Conservation (phyloP, 1,140 invertebrate genomes). For the Homalodisca vitripennis region DNA sequence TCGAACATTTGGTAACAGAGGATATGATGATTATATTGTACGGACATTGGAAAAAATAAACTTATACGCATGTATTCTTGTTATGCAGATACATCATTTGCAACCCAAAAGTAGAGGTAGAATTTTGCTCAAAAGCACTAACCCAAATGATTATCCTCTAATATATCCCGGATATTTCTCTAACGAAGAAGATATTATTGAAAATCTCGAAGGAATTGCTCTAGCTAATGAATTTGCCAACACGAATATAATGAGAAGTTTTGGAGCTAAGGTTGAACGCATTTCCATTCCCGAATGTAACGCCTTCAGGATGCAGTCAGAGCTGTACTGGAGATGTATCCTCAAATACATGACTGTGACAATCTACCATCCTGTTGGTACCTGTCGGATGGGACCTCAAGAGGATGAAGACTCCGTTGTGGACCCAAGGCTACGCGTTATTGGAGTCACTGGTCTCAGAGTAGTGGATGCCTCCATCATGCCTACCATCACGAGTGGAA, state of each 20-base stretch:
- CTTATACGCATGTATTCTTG: background rate
- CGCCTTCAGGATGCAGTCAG: slow-evolving; percentile 65
- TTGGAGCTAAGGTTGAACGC: slow-evolving; percentile 55
- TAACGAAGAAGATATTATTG: background rate
- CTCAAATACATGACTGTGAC: slow-evolving; percentile 81
- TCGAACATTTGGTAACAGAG: background rate
- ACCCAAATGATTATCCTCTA: slow-evolving; percentile 11
- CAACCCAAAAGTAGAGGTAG: slow-evolving; percentile 20
- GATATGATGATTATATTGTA: background rate
- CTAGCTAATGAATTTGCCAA: slow-evolving; percentile 37
- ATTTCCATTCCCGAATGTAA: slow-evolving; percentile 74
- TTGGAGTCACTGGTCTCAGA: slow-evolving; percentile 44
- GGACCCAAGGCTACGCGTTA: slow-evolving; percentile 62
- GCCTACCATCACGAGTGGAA: slow-evolving; percentile 47
- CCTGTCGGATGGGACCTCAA: slow-evolving; percentile 78
- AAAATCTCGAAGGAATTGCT: slow-evolving; percentile 31
- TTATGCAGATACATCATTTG: background rate
- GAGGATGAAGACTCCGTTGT: slow-evolving; percentile 76
- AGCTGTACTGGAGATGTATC: slow-evolving; percentile 82
- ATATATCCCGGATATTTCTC: slow-evolving; percentile 4
- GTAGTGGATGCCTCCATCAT: slow-evolving; percentile 51
- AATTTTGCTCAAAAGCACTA: background rate
- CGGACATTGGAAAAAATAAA: background rate
- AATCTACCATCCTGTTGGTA: slow-evolving; percentile 79
- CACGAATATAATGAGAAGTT: slow-evolving; percentile 31